A percentile compares a stretch with the other conserved stretches of the same genome.
Conservation (phyloP, 2,888 invertebrate genomes). For the Protophormia terraenovae region DNA sequence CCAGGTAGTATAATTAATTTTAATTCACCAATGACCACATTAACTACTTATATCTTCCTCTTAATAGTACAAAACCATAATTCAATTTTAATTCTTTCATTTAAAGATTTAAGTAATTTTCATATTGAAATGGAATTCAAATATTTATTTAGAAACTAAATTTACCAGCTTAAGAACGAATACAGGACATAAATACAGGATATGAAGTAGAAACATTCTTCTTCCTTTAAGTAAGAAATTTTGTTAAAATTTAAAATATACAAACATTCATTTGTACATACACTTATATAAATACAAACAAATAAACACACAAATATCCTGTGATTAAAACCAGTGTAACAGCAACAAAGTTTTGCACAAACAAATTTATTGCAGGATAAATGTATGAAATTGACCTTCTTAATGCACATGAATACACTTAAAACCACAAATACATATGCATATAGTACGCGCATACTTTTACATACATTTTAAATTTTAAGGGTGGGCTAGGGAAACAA, state of each 20-base stretch:
- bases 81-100: not conserved
- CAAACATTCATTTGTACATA: no score
- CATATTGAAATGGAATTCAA: slow-evolving; percentile 1
- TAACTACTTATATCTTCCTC: not conserved
- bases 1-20: slow-evolving; percentile 1
- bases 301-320: not conserved
- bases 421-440: not conserved
- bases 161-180: not conserved
- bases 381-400: slow-evolving; percentile 31
- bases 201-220: not conserved
- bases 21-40: not conserved
- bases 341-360: not conserved
- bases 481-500: not conserved
- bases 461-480: not conserved
- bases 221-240: slow-evolving; percentile 1
- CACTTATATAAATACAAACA: not conserved
- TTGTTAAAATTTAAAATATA: slow-evolving; percentile 2
- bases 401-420: not conserved
- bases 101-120: not conserved
- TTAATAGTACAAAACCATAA: not conserved
- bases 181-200: not conserved
- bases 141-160: not conserved
- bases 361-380: slow-evolving; percentile 3
- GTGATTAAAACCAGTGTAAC: not conserved
- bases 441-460: no score